phyloP scores from a whole-genome alignment of 2,113 vertebrate genomes.

The Athene cunicularia region DNA sequence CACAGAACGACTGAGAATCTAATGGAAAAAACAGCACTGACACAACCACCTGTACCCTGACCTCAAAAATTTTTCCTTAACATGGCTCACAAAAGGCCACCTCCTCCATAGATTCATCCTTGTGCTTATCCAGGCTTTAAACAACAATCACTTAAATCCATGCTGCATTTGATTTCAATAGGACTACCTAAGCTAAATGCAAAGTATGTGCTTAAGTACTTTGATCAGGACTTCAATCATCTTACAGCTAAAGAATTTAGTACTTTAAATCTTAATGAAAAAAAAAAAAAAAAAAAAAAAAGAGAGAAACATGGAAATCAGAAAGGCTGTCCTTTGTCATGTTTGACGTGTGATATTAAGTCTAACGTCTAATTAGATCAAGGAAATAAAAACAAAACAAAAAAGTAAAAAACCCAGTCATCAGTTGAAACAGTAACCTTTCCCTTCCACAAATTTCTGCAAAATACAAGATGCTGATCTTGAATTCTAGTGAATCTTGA shows the following conservation, averaged over 20 bases:
- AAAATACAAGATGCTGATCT: neutral
- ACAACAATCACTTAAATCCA: constrained; percentile 48
- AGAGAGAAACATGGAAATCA: neutral
- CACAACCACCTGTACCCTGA: neutral
- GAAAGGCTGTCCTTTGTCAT: constrained; percentile 18
- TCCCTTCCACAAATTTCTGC: neutral
- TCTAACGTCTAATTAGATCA: neutral
- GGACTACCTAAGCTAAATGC: constrained; percentile 45
- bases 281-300: neutral
- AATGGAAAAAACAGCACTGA: neutral
- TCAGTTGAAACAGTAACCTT: neutral
- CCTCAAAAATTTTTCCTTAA: neutral
- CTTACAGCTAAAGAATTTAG: constrained; percentile 42
- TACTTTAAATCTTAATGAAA: constrained; percentile 44
- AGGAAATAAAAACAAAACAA: neutral
- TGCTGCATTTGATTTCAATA: constrained; percentile 39
- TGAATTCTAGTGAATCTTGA: neutral
- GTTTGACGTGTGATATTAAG: neutral
- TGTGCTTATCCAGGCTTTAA: constrained; percentile 26
- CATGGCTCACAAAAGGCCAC: neutral
- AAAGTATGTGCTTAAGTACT: constrained; percentile 52
- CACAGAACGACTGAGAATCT: neutral
- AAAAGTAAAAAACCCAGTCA: neutral
- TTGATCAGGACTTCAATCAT: constrained; percentile 59
- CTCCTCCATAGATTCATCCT: neutral